Evolutionary conservation across 2,797 vertebrate species (phyloP), one percentile per base, ranked within the genome.

Genomic region (Morelia viridis): DNA sequence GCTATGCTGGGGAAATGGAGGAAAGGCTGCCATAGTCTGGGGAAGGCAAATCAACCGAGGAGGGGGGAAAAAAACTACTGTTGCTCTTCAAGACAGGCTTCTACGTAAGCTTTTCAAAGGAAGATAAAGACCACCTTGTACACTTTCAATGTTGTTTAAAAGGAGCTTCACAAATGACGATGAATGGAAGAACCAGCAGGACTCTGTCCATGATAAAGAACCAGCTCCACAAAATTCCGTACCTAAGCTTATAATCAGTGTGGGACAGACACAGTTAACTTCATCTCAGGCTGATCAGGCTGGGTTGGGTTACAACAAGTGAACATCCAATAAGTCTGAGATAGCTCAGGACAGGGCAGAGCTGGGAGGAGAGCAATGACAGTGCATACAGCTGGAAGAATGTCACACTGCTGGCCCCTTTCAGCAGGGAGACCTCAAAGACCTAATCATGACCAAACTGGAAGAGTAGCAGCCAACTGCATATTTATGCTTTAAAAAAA

Each of bases 201-300:
- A 64, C 95, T 94, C 93, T 92, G 96, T 88, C 95, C 90, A 53
- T 0, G 96, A 97, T 96, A 97, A 97, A 97, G 89, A 62, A 15
- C 57, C 94, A 65, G 62, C 71, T 3, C 65, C 9, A n/a, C 80
- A 15, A 1, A 31, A 61, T 88, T 35, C 89, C 57, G 91, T 84
- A 85, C 11, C 68, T 53, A 0, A 2, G 22, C 11, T 87, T 90
- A 93, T 96, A 97, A 97, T 97, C 96, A 96, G 95, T 31, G 87
- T 12, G 91, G 89, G 90, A 86, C 96, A 97, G 96, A 89, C 91
- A n/a, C 0, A 0, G 88, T 92, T 83, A 91, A 90, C 96, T 85
- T 91, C 95, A 96, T 95, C 95, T 95, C 71, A 28, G 76, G 5
- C 0, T 1, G 89, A 28, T 91, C 96, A 96, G 94, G 96, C 94